A percentile compares a stretch with the other conserved stretches of the same genome.
Conservation (phyloP, 2,888 invertebrate genomes). For the Caenorhabditis japonica region DNA sequence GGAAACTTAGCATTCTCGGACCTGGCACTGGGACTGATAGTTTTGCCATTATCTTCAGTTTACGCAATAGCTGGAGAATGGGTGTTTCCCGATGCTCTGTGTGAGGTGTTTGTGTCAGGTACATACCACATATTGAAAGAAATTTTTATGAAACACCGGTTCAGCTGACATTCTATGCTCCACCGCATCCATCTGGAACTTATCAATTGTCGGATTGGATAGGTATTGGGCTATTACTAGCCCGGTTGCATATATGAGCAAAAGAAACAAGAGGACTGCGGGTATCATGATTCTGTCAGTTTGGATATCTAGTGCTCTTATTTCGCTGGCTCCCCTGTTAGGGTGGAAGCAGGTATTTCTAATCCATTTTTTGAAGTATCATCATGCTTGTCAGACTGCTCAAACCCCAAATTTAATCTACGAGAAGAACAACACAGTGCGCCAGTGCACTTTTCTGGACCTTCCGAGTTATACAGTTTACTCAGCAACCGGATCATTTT, state of each 20-base stretch:
- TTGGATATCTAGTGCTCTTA: slow-evolving; percentile 79
- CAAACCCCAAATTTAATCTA: slow-evolving; percentile 57
- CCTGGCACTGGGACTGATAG: slow-evolving; percentile 78
- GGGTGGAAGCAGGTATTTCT: slow-evolving; percentile 79
- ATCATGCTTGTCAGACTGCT: slow-evolving; percentile 49
- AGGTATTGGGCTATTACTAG: slow-evolving; percentile 78
- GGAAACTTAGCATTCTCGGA: slow-evolving; percentile 80
- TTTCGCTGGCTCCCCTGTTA: slow-evolving; percentile 79
- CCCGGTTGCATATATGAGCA: slow-evolving; percentile 79
- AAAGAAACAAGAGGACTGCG: slow-evolving; percentile 76
- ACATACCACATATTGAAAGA: not conserved
- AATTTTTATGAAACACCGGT: slow-evolving; percentile 19
- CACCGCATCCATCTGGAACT: slow-evolving; percentile 80
- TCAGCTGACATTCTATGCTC: slow-evolving; percentile 79
- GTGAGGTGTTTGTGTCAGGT: slow-evolving; percentile 79
- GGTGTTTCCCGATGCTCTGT: slow-evolving; percentile 79
- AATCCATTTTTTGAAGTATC: too few species aligned
- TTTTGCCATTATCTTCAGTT: slow-evolving; percentile 79
- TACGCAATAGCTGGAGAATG: slow-evolving; percentile 79
- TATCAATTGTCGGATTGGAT: slow-evolving; percentile 80
- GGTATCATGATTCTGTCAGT: slow-evolving; percentile 78
- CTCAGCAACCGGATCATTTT: slow-evolving; percentile 86
- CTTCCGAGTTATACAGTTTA: slow-evolving; percentile 79
- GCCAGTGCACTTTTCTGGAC: slow-evolving; percentile 75
- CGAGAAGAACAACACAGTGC: slow-evolving; percentile 57